Evolutionary conservation across 2,797 vertebrate genomes (phyloP).

Genomic region (Setipinna tenuifilis): DNA sequence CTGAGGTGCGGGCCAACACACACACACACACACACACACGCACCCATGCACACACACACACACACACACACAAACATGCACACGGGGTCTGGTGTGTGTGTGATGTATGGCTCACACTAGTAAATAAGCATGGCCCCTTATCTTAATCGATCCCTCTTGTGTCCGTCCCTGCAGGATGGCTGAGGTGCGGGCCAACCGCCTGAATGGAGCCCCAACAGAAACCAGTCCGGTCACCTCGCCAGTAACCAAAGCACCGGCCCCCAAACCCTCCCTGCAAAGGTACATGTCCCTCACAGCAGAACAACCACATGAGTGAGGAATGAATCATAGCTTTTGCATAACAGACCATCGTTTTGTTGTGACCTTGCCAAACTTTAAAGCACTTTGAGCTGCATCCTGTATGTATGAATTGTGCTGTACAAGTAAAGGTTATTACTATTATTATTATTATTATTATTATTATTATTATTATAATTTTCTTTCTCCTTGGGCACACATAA

Average conservation of each 20-base stretch:
- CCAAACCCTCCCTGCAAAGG: conserved; percentile 60
- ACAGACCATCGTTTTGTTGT: neutral
- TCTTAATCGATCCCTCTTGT: neutral
- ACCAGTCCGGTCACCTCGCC: conserved; percentile 61
- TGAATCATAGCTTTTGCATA: neutral
- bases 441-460: neutral
- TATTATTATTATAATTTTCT: too few species aligned
- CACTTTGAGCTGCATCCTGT: too few species aligned
- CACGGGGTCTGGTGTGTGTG: too few species aligned
- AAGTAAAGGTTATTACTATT: too few species aligned
- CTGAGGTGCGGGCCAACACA: too few species aligned
- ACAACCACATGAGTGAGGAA: neutral
- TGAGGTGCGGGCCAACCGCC: conserved; percentile 67
- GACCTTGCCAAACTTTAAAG: too few species aligned
- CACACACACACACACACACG: too few species aligned
- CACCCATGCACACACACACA: too few species aligned
- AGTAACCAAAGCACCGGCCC: conserved; percentile 22
- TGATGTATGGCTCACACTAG: neutral
- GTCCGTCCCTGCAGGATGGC: conserved; percentile 66
- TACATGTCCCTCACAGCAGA: conserved; percentile 44
- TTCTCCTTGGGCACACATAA: conserved; percentile 11
- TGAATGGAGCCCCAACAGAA: conserved; percentile 57
- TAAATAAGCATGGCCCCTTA: neutral
- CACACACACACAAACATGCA: neutral
- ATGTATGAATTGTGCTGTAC: too few species aligned